phyloP scores from a whole-genome alignment of 2,113 vertebrate species.

The Silurus asotus region DNA sequence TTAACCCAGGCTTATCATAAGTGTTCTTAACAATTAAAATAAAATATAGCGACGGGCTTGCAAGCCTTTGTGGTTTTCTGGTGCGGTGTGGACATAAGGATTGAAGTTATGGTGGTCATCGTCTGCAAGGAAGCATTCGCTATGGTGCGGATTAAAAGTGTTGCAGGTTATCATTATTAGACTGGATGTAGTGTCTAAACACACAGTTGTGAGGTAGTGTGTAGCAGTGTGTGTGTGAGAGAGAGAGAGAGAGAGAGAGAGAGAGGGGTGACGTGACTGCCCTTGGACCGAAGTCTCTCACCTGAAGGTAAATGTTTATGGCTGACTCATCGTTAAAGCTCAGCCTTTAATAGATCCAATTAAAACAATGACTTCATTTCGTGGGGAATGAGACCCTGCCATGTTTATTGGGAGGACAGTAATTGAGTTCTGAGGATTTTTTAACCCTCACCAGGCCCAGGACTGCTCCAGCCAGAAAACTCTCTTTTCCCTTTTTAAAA shows the following conservation, averaged over 20 bases:
- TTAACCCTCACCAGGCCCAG: conserved; percentile 59
- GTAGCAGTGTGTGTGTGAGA: neutral
- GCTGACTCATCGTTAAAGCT: conserved; percentile 77
- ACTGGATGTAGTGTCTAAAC: neutral
- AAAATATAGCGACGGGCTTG: conserved; percentile 69
- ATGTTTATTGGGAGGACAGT: conserved; percentile 70
- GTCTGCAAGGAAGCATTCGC: neutral
- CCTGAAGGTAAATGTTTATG: conserved; percentile 88
- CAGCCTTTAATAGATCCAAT: conserved; percentile 81
- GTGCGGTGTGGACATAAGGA: neutral
- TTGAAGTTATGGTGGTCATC: neutral
- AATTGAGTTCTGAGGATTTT: conserved; percentile 59
- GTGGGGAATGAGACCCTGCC: conserved; percentile 70
- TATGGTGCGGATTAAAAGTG: too few relatives aligned
- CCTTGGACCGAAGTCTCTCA: conserved; percentile 73
- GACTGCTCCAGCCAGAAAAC: neutral
- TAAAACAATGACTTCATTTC: conserved; percentile 83
- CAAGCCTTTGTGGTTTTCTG: conserved; percentile 21
- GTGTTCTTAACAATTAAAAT: conserved; percentile 85
- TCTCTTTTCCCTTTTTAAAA: neutral
- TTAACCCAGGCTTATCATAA: conserved; percentile 91
- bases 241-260: neutral
- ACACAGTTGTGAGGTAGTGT: neutral
- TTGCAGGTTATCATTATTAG: neutral
- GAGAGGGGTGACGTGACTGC: conserved; percentile 49